These are phyloP conservation scores for Apostichopus japonicus DNA, from an alignment of 35 echinoderm and acorn worm species.

Conservation along the genomic window DNA sequence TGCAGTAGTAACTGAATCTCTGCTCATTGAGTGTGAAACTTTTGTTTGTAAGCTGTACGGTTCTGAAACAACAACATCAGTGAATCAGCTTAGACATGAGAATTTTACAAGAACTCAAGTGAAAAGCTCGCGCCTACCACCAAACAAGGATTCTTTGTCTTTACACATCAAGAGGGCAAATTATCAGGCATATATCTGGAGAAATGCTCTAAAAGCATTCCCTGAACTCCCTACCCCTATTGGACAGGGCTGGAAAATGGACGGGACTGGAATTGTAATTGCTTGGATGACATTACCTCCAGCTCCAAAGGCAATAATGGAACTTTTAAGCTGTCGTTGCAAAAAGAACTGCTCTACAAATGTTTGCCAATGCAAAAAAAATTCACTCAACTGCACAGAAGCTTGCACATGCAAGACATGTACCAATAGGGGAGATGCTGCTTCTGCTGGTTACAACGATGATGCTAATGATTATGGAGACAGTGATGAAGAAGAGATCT, in stretches of 20 bases:
- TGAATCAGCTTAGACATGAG: constrained; percentile 23
- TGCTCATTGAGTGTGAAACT: not conserved
- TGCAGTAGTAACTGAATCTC: not conserved
- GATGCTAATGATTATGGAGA: constrained; percentile 9
- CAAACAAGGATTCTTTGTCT: constrained; percentile 23
- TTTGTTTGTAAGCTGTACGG: constrained; percentile 47
- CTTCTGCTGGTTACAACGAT: not conserved
- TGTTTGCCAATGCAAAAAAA: constrained; percentile 32
- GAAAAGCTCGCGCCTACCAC: not conserved
- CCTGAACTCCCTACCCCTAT: not conserved
- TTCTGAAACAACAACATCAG: constrained; percentile 20
- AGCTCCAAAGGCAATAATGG: constrained; percentile 40
- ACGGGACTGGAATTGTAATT: not conserved
- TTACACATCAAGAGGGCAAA: no score
- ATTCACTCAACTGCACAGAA: constrained; percentile 7
- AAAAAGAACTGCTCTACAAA: constrained; percentile 1
- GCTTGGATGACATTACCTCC: constrained; percentile 43
- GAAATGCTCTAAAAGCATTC: not conserved
- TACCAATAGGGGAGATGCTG: not conserved
- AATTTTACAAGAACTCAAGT: constrained; percentile 12
- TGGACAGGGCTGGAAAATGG: constrained; percentile 43
- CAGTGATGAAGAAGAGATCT: constrained; percentile 18
- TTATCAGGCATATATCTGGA: constrained; percentile 56
- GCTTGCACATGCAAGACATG: constrained; percentile 19
- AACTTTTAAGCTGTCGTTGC: constrained; percentile 22